A percentile compares a stretch with the other conserved stretches of the same genome.
These are phyloP conservation scores for Megastigmus dorsalis DNA, from an alignment of 2,888 invertebrate species.

Conservation along the genomic window DNA sequence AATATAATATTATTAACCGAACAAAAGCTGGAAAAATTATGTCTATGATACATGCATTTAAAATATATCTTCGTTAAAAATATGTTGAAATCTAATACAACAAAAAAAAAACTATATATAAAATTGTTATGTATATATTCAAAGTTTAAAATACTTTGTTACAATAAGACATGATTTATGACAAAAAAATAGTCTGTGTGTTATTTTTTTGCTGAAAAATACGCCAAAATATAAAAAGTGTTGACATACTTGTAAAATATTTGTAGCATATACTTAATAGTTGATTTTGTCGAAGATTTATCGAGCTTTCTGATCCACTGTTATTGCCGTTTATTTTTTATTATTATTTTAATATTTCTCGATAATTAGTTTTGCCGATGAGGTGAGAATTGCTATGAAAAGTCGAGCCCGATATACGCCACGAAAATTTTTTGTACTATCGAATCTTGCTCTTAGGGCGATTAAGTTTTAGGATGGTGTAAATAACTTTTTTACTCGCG, in stretches of 20 bases:
- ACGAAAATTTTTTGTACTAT: slow-evolving; percentile 44
- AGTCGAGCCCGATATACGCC: background rate
- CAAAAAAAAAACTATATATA: no score
- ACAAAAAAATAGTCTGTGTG: no score
- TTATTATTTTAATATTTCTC: no score
- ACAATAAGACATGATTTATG: background rate
- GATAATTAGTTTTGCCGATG: no score
- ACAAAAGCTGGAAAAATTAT: no score
- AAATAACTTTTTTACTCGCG: slow-evolving; percentile 50
- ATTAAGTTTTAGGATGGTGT: slow-evolving; percentile 47
- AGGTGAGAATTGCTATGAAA: background rate
- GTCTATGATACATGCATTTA: no score
- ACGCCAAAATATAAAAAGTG: no score
- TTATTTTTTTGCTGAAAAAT: no score
- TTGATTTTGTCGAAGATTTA: no score
- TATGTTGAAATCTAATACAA: background rate
- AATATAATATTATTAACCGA: no score
- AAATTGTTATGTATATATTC: background rate
- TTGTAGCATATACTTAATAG: no score
- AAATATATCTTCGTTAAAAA: slow-evolving; percentile 6
- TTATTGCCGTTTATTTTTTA: background rate
- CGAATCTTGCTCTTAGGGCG: slow-evolving; percentile 32
- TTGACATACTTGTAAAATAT: no score
- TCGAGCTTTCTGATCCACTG: slow-evolving; percentile 29
- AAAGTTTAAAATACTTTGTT: slow-evolving; percentile 21